A percentile compares a stretch with the other conserved stretches of the same genome.
These are phyloP conservation scores for Siniperca undulata DNA, from an alignment of 2,797 vertebrate species.

Conservation along the genomic window DNA sequence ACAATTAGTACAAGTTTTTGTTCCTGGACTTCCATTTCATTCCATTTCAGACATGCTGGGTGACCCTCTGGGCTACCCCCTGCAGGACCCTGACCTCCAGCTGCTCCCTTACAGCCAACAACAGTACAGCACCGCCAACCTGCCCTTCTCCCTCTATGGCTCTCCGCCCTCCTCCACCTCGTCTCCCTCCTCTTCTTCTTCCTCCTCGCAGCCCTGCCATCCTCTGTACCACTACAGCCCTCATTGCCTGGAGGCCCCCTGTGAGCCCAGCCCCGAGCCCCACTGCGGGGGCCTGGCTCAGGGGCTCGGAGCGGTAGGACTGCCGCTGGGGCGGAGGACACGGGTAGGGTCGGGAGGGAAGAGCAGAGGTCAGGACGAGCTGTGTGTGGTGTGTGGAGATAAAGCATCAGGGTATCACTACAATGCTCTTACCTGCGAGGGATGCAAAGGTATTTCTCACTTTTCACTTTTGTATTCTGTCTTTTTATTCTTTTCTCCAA, in stretches of 20 bases:
- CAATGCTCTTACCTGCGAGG: constrained; percentile 96
- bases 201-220: constrained; percentile 85
- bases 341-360: constrained; percentile 83
- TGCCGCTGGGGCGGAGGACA: constrained; percentile 85
- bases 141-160: constrained; percentile 87
- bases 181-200: constrained; percentile 76
- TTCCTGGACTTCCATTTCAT: background rate
- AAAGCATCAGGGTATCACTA: constrained; percentile 97
- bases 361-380: constrained; percentile 90
- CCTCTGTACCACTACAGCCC: constrained; percentile 84
- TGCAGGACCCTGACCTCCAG: constrained; percentile 91
- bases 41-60: constrained; percentile 88
- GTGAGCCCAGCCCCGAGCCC: constrained; percentile 79
- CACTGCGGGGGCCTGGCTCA: constrained; percentile 75
- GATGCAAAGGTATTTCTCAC: constrained; percentile 91
- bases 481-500: background rate
- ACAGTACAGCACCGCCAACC: constrained; percentile 81
- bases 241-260: constrained; percentile 83
- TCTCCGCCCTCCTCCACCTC: constrained; percentile 79
- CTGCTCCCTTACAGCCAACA: constrained; percentile 89
- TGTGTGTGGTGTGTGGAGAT: constrained; percentile 96
- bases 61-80: constrained; percentile 90
- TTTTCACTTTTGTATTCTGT: background rate
- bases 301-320: constrained; percentile 66
- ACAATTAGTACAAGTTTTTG: background rate